phyloP scores from a whole-genome alignment of 2,888 invertebrate species.

The Helicoverpa assulta region DNA sequence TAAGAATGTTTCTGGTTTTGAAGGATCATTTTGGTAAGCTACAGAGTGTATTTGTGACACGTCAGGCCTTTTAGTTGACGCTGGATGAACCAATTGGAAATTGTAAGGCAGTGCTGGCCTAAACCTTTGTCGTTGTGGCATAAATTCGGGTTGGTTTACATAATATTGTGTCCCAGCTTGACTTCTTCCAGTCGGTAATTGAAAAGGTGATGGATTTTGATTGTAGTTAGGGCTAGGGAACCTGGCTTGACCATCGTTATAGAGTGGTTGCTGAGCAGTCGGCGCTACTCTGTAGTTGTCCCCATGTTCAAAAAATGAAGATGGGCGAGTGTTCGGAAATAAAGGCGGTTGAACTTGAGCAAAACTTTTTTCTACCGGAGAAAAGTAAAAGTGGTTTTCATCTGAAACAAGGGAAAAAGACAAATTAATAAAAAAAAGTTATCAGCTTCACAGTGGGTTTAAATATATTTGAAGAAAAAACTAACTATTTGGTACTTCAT shows the following conservation, averaged over 20 bases:
- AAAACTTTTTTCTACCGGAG: constrained; percentile 88
- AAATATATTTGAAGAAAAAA: background rate
- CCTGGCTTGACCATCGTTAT: constrained; percentile 80
- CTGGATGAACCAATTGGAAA: constrained; percentile 85
- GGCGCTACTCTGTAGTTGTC: constrained; percentile 80
- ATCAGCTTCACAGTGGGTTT: background rate
- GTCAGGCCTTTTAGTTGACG: constrained; percentile 90
- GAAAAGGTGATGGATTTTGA: constrained; percentile 88
- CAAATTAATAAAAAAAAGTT: background rate
- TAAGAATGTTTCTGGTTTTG: constrained; percentile 91
- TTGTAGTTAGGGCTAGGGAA: constrained; percentile 87
- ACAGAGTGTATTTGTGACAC: constrained; percentile 90
- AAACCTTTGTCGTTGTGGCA: constrained; percentile 81
- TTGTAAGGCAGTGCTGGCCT: constrained; percentile 85
- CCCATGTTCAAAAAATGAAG: constrained; percentile 82
- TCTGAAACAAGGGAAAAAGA: constrained; percentile 79
- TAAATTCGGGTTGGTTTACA: constrained; percentile 86
- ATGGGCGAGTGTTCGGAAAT: constrained; percentile 81
- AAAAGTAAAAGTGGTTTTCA: constrained; percentile 86
- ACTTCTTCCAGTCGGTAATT: constrained; percentile 86
- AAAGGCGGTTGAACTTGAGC: constrained; percentile 88
- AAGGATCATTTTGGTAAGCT: constrained; percentile 90
- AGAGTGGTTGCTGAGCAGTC: constrained; percentile 78
- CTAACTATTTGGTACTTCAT: too few relatives aligned
- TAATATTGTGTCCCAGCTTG: constrained; percentile 85